Percentiles rank a stretch among this genome's conserved stretches.
Conservation (phyloP, 2,888 invertebrate genomes). For the Pyralis farinalis region DNA sequence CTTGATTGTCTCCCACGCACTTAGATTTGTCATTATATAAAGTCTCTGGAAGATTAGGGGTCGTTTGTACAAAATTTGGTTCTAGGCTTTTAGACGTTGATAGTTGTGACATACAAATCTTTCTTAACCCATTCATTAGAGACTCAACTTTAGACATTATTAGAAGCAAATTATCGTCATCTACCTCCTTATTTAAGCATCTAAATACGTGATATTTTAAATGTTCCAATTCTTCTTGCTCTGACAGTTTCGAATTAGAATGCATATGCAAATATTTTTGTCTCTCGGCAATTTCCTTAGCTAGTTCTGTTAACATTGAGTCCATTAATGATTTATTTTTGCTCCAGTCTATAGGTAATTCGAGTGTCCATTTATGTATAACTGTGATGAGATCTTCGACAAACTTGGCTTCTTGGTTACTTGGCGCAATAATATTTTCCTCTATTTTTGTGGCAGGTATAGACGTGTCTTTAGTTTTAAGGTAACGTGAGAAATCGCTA, state of each 20-base stretch:
- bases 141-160: slow-evolving; percentile 23
- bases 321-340: slow-evolving; percentile 21
- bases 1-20: slow-evolving; percentile 17
- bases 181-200: slow-evolving; percentile 30
- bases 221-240: slow-evolving; percentile 39
- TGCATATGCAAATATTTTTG: slow-evolving; percentile 43
- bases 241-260: slow-evolving; percentile 25
- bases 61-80: slow-evolving; percentile 10
- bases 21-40: slow-evolving; percentile 19
- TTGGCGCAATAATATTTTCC: neutral
- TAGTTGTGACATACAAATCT: slow-evolving; percentile 20
- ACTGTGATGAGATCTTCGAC: slow-evolving; percentile 17
- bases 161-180: slow-evolving; percentile 20
- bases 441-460: slow-evolving; percentile 4
- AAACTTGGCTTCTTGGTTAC: slow-evolving; percentile 22
- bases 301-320: slow-evolving; percentile 28
- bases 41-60: neutral
- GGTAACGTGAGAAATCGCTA: slow-evolving; percentile 11
- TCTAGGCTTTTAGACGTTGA: slow-evolving; percentile 7
- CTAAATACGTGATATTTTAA: slow-evolving; percentile 46
- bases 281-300: slow-evolving; percentile 38
- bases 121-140: slow-evolving; percentile 27
- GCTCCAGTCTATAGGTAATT: slow-evolving; percentile 21
- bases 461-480: slow-evolving; percentile 9
- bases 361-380: slow-evolving; percentile 29